Percentiles rank a stretch among this genome's conserved stretches.
These are phyloP conservation scores for Rachycentron canadum DNA, from an alignment of 2,797 vertebrate species.

Conservation along the genomic window DNA sequence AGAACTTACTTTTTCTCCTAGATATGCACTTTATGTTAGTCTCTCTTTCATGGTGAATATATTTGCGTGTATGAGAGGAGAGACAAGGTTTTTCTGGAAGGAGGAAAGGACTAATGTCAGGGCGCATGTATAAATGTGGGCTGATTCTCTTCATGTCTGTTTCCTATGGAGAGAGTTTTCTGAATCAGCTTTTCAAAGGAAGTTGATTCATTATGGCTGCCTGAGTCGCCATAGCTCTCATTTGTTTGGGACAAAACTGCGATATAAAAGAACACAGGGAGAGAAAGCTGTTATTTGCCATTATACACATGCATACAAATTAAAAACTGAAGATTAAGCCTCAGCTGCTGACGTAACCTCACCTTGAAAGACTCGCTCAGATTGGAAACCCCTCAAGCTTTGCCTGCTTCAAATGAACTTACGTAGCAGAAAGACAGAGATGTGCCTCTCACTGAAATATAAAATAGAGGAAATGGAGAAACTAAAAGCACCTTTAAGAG, in stretches of 20 bases:
- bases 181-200: constrained; percentile 24
- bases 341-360: constrained; percentile 39
- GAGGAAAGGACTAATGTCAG: not conserved
- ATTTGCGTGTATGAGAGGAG: not conserved
- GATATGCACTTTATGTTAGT: not conserved
- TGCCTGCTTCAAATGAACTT: constrained; percentile 59
- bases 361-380: constrained; percentile 42
- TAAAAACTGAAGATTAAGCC: constrained; percentile 29
- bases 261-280: not conserved
- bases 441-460: constrained; percentile 43
- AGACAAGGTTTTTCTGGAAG: constrained; percentile 2
- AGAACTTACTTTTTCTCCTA: constrained; percentile 1
- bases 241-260: constrained; percentile 12
- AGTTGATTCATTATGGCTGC: constrained; percentile 23
- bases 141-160: constrained; percentile 20
- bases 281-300: constrained; percentile 9
- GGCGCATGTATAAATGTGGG: not conserved
- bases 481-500: constrained; percentile 70
- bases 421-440: constrained; percentile 35
- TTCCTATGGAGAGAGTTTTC: constrained; percentile 32
- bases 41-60: not conserved
- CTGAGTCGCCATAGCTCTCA: not conserved
- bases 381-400: constrained; percentile 66
- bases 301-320: constrained; percentile 6
- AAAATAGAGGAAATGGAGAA: constrained; percentile 50